Percentiles rank a stretch among this genome's conserved stretches.
Conservation (phyloP, 1,140 invertebrate genomes). For the Plutomurus gul region DNA sequence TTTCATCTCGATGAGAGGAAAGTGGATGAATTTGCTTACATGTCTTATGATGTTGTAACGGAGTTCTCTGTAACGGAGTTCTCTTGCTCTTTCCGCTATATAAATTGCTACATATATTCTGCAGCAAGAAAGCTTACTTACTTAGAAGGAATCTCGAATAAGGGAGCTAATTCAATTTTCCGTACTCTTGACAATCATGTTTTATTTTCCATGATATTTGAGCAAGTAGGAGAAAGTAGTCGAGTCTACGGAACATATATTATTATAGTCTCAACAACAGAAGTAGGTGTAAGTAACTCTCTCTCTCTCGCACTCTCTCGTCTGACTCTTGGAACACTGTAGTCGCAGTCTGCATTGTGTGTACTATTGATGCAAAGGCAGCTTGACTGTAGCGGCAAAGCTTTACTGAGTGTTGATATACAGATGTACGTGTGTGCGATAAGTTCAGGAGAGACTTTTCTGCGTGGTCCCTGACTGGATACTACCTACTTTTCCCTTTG, state of each 20-base stretch:
- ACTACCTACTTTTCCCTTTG: slow-evolving; percentile 5
- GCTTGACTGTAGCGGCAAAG: background rate
- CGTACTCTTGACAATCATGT: slow-evolving; percentile 20
- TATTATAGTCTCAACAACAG: background rate
- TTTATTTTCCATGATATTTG: slow-evolving; percentile 16
- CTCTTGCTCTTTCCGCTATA: no score
- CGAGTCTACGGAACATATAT: no score
- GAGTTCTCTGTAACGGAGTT: background rate
- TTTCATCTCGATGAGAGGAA: slow-evolving; percentile 15
- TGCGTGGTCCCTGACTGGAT: background rate
- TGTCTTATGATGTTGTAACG: background rate
- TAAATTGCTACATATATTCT: no score
- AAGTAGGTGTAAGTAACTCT: background rate
- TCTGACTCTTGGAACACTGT: no score
- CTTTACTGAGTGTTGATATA: no score
- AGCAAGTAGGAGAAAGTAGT: no score
- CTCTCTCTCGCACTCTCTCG: background rate
- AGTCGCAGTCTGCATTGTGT: no score
- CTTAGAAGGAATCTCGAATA: background rate
- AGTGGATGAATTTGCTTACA: slow-evolving; percentile 27
- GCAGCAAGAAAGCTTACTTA: background rate
- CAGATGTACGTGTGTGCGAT: no score
- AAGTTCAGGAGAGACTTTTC: background rate
- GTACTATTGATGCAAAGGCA: background rate
- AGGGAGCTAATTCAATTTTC: slow-evolving; percentile 18